Percentiles rank a stretch among this genome's conserved stretches.
These are phyloP conservation scores for Arvicanthis niloticus DNA, from an alignment of 2,113 vertebrate species.

Conservation along the genomic window DNA sequence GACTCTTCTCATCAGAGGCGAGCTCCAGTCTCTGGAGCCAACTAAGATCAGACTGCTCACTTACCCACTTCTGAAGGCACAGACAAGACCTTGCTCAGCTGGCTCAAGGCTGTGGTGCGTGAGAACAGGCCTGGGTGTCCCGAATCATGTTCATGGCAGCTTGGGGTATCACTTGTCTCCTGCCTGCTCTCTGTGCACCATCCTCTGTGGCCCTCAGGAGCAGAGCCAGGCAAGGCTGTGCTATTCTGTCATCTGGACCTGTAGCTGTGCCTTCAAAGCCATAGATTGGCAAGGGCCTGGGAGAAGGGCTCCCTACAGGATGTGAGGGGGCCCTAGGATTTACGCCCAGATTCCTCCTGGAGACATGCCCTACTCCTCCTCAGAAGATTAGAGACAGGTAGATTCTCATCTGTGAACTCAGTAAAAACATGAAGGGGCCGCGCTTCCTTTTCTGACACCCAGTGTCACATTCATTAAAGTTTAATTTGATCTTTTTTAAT, in stretches of 20 bases:
- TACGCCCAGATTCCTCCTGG: background rate
- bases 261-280: fast-evolving
- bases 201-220: background rate
- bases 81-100: background rate
- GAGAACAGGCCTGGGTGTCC: background rate
- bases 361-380: background rate
- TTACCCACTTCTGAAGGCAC: background rate
- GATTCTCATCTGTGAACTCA: background rate
- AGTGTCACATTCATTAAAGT: conserved; percentile 78
- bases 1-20: background rate
- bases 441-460: conserved; percentile 57
- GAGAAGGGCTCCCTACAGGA: too few species aligned
- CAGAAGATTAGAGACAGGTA: background rate
- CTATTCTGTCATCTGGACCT: background rate
- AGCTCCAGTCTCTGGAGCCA: background rate
- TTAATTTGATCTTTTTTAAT: conserved; percentile 85
- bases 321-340: background rate
- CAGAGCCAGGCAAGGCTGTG: background rate
- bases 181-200: fast-evolving
- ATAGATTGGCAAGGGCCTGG: background rate
- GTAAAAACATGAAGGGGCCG: background rate
- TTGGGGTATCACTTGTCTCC: background rate
- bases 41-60: background rate
- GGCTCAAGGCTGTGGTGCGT: background rate
- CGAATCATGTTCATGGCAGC: fast-evolving